Percentiles rank a stretch among this genome's conserved stretches.
Conservation (phyloP, 2,113 vertebrate genomes). For the Picathartes gymnocephalus region DNA sequence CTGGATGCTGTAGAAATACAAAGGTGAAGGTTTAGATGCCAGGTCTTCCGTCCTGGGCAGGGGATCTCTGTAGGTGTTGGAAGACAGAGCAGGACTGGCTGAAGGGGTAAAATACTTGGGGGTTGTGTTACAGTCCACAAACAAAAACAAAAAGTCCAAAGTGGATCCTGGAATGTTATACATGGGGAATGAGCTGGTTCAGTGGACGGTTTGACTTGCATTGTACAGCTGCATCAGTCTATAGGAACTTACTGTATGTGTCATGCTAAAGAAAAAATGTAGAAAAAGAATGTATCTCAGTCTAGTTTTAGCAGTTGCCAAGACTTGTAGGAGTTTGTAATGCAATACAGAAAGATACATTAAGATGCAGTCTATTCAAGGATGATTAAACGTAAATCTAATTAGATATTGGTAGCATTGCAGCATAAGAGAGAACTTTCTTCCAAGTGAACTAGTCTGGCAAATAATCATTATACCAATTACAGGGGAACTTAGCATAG, state of each 20-base stretch:
- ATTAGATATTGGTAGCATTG: not conserved
- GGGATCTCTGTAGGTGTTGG: not conserved
- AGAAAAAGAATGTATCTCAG: not conserved
- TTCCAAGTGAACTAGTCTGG: not conserved
- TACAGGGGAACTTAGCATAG: not conserved
- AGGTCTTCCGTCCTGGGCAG: not conserved
- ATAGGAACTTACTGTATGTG: not conserved
- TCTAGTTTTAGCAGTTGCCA: not conserved
- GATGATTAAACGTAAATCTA: not conserved
- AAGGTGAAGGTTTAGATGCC: not conserved
- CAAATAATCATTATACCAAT: not conserved
- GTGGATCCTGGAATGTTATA: not conserved
- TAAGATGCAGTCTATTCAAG: not conserved
- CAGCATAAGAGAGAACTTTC: not conserved
- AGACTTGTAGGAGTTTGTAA: not conserved
- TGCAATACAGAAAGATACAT: not conserved
- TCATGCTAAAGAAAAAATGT: not conserved
- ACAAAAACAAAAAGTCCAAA: not conserved
- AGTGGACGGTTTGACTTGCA: not conserved
- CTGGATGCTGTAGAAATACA: not conserved
- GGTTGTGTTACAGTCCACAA: not conserved
- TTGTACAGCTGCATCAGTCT: not conserved
- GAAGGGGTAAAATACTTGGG: not conserved
- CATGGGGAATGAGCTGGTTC: not conserved
- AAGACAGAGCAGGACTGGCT: not conserved